Conservation (phyloP, 2,888 invertebrate genomes). For the Sepioteuthis lessoniana region DNA sequence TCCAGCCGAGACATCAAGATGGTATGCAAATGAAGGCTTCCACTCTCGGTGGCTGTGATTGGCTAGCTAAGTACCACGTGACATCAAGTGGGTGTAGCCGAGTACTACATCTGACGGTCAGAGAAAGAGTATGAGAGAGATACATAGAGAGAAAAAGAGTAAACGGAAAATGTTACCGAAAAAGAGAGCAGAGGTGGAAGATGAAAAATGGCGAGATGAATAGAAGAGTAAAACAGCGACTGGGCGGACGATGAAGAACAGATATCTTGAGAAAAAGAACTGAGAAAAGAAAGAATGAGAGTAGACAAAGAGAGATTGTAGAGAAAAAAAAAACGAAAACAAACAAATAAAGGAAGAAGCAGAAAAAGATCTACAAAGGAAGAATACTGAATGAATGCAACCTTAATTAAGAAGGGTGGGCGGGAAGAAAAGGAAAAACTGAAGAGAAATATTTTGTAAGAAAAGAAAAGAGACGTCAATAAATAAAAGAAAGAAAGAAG, state of each 20-base stretch:
- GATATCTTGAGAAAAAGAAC: neutral
- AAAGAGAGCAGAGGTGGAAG: too few relatives aligned
- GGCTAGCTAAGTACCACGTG: slow-evolving; percentile 53
- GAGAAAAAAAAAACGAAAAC: too few relatives aligned
- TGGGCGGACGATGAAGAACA: neutral
- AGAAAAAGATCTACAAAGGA: neutral
- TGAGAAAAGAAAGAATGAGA: neutral
- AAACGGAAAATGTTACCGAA: too few relatives aligned
- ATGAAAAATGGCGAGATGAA: neutral
- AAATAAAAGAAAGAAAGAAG: neutral
- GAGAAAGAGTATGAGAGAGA: neutral
- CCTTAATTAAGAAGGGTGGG: neutral
- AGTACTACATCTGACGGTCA: slow-evolving; percentile 37
- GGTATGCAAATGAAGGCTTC: slow-evolving; percentile 16
- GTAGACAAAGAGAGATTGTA: neutral
- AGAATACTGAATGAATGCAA: neutral
- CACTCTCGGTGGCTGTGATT: slow-evolving; percentile 55
- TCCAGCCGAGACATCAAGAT: slow-evolving; percentile 56
- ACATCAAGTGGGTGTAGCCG: slow-evolving; percentile 50
- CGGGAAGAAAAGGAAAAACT: neutral
- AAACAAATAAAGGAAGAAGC: neutral
- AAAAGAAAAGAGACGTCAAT: neutral
- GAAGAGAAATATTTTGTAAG: neutral
- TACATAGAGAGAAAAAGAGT: neutral
- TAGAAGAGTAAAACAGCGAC: neutral